These are phyloP conservation scores for Geotrypetes seraphini DNA, from an alignment of 2,797 vertebrate species.

Conservation along the genomic window DNA sequence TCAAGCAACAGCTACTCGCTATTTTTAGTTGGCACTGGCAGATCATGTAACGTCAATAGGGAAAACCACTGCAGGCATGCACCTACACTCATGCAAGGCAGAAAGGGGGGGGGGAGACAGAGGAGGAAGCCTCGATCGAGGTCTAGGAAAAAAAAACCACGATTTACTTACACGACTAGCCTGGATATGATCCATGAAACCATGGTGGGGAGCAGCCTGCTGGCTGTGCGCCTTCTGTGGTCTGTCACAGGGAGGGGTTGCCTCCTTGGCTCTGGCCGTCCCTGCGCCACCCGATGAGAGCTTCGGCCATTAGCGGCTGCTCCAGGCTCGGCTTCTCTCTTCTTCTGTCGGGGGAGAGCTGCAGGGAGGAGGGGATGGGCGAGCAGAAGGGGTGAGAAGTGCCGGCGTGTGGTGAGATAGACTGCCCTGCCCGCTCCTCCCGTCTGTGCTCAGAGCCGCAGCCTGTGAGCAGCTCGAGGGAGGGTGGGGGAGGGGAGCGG, in stretches of 20 bases:
- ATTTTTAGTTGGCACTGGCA: conserved; percentile 36
- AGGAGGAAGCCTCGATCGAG: background rate
- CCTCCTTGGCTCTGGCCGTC: conserved; percentile 7
- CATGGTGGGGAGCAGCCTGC: conserved; percentile 76
- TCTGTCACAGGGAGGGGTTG: conserved; percentile 56
- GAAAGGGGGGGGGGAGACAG: background rate
- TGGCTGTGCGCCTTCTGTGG: conserved; percentile 50
- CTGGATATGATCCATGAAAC: conserved; percentile 98
- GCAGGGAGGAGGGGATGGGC: no score
- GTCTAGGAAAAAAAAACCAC: no score
- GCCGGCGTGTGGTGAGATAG: no score
- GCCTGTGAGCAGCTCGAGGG: no score
- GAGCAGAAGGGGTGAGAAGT: no score
- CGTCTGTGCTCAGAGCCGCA: no score
- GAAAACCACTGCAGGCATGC: background rate
- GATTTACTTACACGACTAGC: conserved; percentile 93
- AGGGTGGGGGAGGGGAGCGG: no score
- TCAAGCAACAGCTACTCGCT: conserved; percentile 15
- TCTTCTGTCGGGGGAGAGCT: no score
- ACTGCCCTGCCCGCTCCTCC: no score
- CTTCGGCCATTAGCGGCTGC: background rate
- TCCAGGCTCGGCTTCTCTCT: no score
- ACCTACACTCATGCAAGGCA: background rate
- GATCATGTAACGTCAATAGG: background rate
- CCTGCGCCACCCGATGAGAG: background rate